Base-by-base conservation (phyloP, 2,113 vertebrate species). In the Phylloscopus trochiloides region DNA sequence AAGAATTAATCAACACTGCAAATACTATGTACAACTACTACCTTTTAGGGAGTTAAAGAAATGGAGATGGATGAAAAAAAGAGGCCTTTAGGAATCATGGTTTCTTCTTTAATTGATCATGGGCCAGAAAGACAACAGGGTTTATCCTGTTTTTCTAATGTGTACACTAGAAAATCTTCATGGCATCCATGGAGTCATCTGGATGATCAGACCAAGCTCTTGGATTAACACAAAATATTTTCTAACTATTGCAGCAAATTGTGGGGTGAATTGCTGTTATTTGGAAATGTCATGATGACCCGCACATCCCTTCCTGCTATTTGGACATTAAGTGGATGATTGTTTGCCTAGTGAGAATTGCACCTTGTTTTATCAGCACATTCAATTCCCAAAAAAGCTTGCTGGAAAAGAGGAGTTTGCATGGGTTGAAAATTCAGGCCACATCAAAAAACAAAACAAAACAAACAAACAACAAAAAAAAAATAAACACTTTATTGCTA, bases 61-160 rank as follows among this genome's bases (percentile, higher is more conserved):
- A 73, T 58, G 32, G 0, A 24, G 32, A 66, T 1, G 1, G 26
- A 59, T n/a, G 1, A 5, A 66, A 84, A 86, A 0, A 6, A 0
- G 3, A 68, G 25, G 6, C 16, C 29, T 76, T 72, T 54, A 22
- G 28, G 17, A 50, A 84, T 62, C 48, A 58, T 3, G 2, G 1
- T 14, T 51, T 82, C 65, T 76, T 86, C 24, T 62, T 77, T 73
- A 31, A 36, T n/a, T 87, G 24, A 61, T 26, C 19, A 7, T 1
- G 43, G 29, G 14, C 29, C 26, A 76, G 24, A 6, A 20, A 36
- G 92, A 72, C 10, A 66, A 22, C 19, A 70, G 6, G 1, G 62
- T 78, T 86, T 59, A 50, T 57, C 29, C 36, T 62, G 3, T 45
- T 88, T 82, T 73, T 32, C 31, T 79, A 32, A 62, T 15, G 25